These are phyloP conservation scores for Tamandua tetradactyla DNA, from an alignment of 2,797 vertebrate genomes.

Conservation along the genomic window DNA sequence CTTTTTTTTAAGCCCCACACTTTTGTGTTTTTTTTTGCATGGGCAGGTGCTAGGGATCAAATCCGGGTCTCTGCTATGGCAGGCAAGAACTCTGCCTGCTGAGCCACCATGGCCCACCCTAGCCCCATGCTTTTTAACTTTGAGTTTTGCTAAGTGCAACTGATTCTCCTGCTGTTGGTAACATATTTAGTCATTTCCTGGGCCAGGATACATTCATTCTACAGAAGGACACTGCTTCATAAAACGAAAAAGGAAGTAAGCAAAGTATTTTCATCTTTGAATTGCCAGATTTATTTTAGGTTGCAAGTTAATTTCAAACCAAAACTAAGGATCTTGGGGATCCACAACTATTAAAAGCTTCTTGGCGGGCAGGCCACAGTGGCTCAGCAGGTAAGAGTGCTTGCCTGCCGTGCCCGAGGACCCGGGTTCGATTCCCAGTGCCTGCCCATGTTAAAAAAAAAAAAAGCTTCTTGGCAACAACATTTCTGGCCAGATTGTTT, in stretches of 20 bases:
- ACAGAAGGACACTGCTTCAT: not conserved
- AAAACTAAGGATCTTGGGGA: not conserved
- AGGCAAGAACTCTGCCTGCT: no score
- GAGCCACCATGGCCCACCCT: no score
- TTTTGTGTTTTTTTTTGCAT: no score
- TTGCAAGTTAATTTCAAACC: constrained; percentile 13
- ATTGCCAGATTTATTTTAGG: constrained; percentile 29
- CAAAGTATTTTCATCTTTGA: constrained; percentile 38
- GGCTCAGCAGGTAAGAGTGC: no score
- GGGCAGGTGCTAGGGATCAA: no score
- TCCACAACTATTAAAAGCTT: not conserved
- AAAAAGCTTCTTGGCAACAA: no score
- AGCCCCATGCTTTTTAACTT: not conserved
- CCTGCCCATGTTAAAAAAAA: no score
- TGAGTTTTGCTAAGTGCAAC: not conserved
- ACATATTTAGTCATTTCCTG: not conserved
- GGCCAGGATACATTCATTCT: not conserved
- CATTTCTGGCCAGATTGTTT: not conserved
- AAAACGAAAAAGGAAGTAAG: not conserved
- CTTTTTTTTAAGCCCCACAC: not conserved
- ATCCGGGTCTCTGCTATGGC: no score
- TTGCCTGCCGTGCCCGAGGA: no score
- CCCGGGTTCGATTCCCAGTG: no score
- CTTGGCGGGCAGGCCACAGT: no score
- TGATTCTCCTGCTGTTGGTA: not conserved